Conservation (phyloP, 2,797 vertebrate genomes). For the Mycteria americana region DNA sequence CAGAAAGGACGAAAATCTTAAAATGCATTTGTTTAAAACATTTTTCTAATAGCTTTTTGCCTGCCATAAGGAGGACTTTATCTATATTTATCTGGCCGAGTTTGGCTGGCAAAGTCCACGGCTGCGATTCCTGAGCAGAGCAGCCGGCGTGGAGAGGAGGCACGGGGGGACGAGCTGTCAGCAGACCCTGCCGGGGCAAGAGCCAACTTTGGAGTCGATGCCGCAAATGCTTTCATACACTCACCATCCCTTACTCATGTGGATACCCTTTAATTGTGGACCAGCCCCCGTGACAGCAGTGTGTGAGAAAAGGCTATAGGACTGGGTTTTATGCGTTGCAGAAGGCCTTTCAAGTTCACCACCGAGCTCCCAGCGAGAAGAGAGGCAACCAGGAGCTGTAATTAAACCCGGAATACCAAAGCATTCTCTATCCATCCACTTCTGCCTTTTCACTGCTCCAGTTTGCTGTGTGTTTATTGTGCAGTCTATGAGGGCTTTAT, state of each 20-base stretch:
- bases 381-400: neutral
- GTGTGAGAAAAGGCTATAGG: neutral
- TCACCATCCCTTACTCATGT: neutral
- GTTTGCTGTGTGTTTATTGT: neutral
- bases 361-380: neutral
- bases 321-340: neutral
- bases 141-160: neutral
- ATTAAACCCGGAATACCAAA: neutral
- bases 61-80: neutral
- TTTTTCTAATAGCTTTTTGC: neutral
- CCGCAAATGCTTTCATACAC: neutral
- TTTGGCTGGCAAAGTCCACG: neutral
- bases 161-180: neutral
- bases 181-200: neutral
- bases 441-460: neutral
- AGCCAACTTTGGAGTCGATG: neutral
- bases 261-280: neutral
- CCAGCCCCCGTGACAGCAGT: neutral
- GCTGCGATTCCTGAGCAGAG: neutral
- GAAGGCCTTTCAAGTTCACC: neutral
- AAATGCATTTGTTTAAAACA: constrained; percentile 27
- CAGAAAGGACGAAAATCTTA: constrained; percentile 26
- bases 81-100: neutral
- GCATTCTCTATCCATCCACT: neutral
- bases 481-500: neutral